Conservation (phyloP, 2,797 vertebrate species). For the Mormyrops attenuatus region DNA sequence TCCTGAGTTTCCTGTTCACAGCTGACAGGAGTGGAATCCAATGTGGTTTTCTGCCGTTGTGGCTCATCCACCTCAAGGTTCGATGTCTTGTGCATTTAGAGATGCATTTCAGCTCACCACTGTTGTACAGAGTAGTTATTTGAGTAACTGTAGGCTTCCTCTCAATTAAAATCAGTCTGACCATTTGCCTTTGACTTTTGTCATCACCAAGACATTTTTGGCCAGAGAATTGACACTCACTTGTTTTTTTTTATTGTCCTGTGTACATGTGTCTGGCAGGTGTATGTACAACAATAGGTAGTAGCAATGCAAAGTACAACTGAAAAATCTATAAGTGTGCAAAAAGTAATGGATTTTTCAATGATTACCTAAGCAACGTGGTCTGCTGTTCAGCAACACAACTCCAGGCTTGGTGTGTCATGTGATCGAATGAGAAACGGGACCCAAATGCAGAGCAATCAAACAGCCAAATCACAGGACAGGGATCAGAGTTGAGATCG, state of each 20-base stretch:
- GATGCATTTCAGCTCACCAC: not conserved
- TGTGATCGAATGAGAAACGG: not conserved
- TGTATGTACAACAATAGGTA: not conserved
- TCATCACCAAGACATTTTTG: not conserved
- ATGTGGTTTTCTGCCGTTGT: not conserved
- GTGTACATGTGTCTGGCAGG: not conserved
- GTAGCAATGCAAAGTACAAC: not conserved
- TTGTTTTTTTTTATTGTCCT: not conserved
- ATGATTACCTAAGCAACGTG: not conserved
- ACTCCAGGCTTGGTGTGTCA: not conserved
- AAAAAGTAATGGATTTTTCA: not conserved
- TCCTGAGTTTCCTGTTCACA: not conserved
- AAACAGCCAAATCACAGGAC: not conserved
- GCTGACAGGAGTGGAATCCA: not conserved
- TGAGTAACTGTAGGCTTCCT: not conserved
- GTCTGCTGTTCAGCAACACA: not conserved
- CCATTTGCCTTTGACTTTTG: not conserved
- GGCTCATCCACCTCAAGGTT: not conserved
- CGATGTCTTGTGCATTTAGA: not conserved
- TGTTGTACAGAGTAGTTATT: not conserved
- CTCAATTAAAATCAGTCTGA: not conserved
- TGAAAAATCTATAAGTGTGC: not conserved
- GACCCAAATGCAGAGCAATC: not conserved
- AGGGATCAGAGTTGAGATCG: not conserved
- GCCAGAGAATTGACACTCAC: not conserved